Conservation (phyloP, 1,140 invertebrate genomes). For the Lasioglossum albipes region DNA sequence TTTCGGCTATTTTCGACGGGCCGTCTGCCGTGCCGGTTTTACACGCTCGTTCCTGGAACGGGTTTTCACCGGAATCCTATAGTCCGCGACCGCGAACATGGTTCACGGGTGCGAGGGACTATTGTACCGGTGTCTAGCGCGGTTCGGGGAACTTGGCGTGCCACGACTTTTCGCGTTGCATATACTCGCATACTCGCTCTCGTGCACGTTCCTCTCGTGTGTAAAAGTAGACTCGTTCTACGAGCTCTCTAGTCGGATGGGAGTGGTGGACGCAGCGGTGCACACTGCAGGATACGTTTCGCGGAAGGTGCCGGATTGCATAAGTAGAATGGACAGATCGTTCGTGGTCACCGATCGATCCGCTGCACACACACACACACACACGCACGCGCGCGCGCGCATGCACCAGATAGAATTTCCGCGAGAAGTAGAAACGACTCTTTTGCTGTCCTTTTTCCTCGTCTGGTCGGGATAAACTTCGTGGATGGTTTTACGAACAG, state of each 20-base stretch:
- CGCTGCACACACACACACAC: no score
- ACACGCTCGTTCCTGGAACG: conserved; percentile 17
- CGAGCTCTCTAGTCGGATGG: neutral
- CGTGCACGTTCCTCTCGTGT: neutral
- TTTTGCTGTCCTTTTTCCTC: no score
- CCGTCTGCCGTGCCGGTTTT: conserved; percentile 4
- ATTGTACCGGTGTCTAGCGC: neutral
- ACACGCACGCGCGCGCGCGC: no score
- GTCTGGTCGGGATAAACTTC: no score
- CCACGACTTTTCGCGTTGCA: no score
- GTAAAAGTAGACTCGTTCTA: neutral
- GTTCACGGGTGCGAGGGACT: neutral
- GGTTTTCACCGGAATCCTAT: neutral
- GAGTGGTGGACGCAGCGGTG: neutral
- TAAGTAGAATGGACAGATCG: neutral
- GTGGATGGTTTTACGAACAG: no score
- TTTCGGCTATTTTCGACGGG: conserved; percentile 36
- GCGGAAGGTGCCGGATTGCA: neutral
- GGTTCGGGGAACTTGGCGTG: no score
- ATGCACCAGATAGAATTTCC: no score
- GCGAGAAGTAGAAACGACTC: no score
- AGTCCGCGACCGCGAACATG: neutral
- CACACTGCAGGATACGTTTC: neutral
- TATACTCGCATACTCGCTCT: no score
- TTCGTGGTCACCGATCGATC: neutral